These are phyloP conservation scores for Zophobas atratus DNA, from an alignment of 1,140 invertebrate genomes.

Conservation along the genomic window DNA sequence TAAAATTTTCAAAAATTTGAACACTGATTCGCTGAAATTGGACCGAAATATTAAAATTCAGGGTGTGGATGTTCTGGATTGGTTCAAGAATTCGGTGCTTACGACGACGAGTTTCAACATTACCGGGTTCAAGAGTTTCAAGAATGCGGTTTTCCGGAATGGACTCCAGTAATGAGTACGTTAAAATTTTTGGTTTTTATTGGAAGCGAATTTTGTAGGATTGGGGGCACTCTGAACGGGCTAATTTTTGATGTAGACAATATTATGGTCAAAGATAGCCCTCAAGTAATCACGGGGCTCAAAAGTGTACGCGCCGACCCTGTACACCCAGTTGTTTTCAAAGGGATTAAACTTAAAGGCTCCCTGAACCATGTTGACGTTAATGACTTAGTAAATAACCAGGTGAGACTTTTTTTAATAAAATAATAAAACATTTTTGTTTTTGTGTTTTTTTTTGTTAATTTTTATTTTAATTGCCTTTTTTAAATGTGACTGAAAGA, in stretches of 20 bases:
- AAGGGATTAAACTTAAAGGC: constrained; percentile 60
- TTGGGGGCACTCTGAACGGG: constrained; percentile 10
- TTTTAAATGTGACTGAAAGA: too few relatives aligned
- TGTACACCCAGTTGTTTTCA: constrained; percentile 50
- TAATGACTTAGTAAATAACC: constrained; percentile 56
- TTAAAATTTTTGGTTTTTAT: constrained; percentile 5
- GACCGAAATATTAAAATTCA: constrained; percentile 64
- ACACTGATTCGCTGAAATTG: constrained; percentile 60
- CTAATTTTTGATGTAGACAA: constrained; percentile 52
- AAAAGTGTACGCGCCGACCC: constrained; percentile 56
- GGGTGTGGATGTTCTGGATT: constrained; percentile 66
- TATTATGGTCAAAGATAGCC: constrained; percentile 57
- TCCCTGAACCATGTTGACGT: constrained; percentile 61
- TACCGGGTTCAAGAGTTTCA: constrained; percentile 56
- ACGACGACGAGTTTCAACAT: constrained; percentile 55
- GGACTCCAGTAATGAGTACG: constrained; percentile 54
- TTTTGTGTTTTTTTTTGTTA: too few relatives aligned
- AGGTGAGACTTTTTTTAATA: constrained; percentile 49
- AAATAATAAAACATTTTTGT: too few relatives aligned
- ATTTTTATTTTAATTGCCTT: too few relatives aligned
- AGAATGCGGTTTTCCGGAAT: constrained; percentile 55
- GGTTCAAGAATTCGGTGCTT: constrained; percentile 66
- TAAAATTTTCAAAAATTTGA: constrained; percentile 63
- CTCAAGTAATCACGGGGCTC: constrained; percentile 60
- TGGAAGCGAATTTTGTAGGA: constrained; percentile 8